phyloP scores from a whole-genome alignment of 2,797 vertebrate species.

The Spinus pinus region DNA sequence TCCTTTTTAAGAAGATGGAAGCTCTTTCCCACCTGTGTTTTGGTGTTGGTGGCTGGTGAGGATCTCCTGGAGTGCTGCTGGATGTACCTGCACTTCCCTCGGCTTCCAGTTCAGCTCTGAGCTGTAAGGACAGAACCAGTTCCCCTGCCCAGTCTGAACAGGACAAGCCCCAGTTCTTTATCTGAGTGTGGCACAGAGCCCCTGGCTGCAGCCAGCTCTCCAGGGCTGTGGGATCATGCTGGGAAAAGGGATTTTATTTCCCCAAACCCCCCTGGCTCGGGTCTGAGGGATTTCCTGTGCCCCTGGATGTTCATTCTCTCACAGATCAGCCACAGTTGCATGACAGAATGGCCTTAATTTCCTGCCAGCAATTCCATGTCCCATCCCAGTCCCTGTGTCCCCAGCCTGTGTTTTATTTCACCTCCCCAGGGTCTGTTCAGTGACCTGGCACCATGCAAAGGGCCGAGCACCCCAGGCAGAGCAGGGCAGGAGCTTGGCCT shows the following conservation, averaged over 20 bases:
- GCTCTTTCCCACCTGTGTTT: constrained; percentile 21
- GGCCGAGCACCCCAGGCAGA: neutral
- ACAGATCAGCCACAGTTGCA: constrained; percentile 22
- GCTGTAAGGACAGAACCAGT: neutral
- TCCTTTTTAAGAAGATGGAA: constrained; percentile 46
- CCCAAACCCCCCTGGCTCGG: fast-evolving
- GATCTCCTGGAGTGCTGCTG: constrained; percentile 16
- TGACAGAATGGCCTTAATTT: constrained; percentile 47
- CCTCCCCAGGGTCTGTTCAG: neutral
- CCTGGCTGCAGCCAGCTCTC: neutral
- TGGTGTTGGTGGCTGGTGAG: constrained; percentile 8
- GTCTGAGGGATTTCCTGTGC: neutral
- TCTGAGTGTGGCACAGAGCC: neutral
- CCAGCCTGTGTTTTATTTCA: neutral
- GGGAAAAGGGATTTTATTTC: neutral
- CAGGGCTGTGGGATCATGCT: neutral
- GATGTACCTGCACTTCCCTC: neutral
- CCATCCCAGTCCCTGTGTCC: neutral
- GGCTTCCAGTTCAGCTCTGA: neutral
- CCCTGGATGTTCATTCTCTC: constrained; percentile 15
- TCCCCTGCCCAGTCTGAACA: neutral
- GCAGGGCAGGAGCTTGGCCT: neutral
- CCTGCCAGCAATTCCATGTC: neutral
- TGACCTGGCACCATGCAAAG: neutral
- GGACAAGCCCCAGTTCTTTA: neutral